phyloP scores from a whole-genome alignment of 2,113 vertebrate species.

The Cinclus cinclus region DNA sequence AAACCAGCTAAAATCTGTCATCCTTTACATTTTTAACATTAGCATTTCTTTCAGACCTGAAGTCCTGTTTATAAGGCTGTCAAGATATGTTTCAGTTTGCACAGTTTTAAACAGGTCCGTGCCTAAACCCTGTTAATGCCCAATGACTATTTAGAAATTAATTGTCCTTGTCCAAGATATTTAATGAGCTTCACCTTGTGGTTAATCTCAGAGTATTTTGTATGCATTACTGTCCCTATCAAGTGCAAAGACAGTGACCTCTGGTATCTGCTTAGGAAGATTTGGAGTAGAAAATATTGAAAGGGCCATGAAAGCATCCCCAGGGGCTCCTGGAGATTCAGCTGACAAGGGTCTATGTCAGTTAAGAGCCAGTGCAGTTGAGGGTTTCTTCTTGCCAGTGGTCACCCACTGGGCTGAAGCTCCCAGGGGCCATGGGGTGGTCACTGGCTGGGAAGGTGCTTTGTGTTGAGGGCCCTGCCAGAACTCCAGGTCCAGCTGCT shows the following conservation, averaged over 20 bases:
- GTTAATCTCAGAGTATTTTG: background rate
- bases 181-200: background rate
- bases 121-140: background rate
- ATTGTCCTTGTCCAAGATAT: background rate
- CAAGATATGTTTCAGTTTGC: background rate
- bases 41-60: background rate
- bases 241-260: background rate
- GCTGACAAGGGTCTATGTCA: background rate
- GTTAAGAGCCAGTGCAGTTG: background rate
- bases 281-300: background rate
- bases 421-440: background rate
- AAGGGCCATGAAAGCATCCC: background rate
- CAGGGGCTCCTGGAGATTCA: background rate
- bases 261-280: background rate
- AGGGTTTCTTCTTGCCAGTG: background rate
- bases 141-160: background rate
- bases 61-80: background rate
- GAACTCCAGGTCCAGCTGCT: background rate
- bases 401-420: background rate
- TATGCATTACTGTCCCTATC: background rate
- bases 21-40: background rate
- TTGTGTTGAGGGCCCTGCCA: background rate
- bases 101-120: background rate
- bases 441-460: accelerated
- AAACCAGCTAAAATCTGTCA: background rate